Base-by-base conservation (phyloP, 2,888 invertebrate genomes). In the Caenorhabditis sp. region DNA sequence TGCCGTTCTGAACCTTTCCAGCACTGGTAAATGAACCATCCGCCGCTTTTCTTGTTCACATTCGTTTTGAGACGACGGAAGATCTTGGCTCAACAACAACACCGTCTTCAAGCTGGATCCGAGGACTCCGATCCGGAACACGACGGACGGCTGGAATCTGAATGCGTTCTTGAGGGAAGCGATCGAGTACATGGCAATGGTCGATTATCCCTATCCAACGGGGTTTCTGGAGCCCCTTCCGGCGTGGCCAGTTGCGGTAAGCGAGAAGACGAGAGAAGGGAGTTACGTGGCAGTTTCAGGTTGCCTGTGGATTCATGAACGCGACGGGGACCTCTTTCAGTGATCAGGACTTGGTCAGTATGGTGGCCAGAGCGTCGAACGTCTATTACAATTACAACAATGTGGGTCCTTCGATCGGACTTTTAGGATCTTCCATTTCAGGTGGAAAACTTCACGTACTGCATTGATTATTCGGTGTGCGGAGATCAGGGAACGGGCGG, bases 201-300 rank as follows among this genome's bases (percentile, higher is more conserved):
- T 94, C 15, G 94, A 99, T 91, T 99, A 98, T 90, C 97, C 98
- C 0, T 98, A 96, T 89, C 91, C 93, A 0, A 92, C 94, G 0
- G 92, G 93, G 86, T 98, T 98, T 89, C 90, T 98, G 55, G 70
- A 66, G 7, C 90, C 90, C 17, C 86, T 98, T 24, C 96, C 97
- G 0, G 94, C 93, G 0, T 92, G 94, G 90, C 97, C 97, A 0
- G 93, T 97, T 61, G 90, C 91, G 86, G 93, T 92, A 86, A 30
- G n/a, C 9, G n/a, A 17, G 32, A 22, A 4, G 4, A 30, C 11
- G 15, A 9, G 6, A 9, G 30, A 5, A 30, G 9, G 5, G 30
- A 7, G 30, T 30, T n/a, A n/a, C n/a, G n/a, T n/a, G n/a, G 30
- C 30, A 7, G 6, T 30, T 30, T 20, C 27, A 32, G 15, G 56